A percentile compares a stretch with the other conserved stretches of the same genome.
Conservation (phyloP, 2,888 invertebrate species). For the Parapristionchus giblindavisi region DNA sequence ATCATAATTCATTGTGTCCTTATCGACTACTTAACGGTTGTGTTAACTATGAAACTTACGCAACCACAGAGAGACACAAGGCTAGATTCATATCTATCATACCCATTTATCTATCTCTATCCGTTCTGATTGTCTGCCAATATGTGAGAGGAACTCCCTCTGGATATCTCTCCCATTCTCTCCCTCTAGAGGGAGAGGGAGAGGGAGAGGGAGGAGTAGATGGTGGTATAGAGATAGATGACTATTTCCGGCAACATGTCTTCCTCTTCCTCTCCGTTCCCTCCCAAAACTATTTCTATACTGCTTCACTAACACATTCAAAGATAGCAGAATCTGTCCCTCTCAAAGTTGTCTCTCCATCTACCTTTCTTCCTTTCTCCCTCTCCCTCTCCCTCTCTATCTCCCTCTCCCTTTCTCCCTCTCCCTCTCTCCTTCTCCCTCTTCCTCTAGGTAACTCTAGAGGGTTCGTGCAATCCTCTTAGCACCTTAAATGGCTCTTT, state of each 20-base stretch:
- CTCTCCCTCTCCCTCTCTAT: too few species aligned
- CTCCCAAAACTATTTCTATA: too few species aligned
- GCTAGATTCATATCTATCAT: too few species aligned
- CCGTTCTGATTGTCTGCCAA: neutral
- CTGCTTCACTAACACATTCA: too few species aligned
- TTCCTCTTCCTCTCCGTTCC: too few species aligned
- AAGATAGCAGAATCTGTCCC: too few species aligned
- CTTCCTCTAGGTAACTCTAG: neutral
- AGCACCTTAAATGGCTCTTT: slow-evolving; percentile 21
- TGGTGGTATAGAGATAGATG: slow-evolving; percentile 4
- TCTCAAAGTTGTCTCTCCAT: too few species aligned
- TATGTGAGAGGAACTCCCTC: neutral
- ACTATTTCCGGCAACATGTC: slow-evolving; percentile 32
- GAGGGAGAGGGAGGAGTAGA: too few species aligned
- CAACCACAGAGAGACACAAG: too few species aligned
- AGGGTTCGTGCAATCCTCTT: neutral
- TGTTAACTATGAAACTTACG: slow-evolving; percentile 17
- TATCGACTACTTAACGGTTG: slow-evolving; percentile 9
- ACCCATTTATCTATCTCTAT: too few species aligned
- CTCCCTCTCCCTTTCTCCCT: neutral
- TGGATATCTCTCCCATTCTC: slow-evolving; percentile 13
- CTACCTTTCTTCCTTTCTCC: too few species aligned
- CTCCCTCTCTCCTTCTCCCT: slow-evolving; percentile 3
- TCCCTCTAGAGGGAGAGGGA: neutral
- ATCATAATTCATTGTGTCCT: neutral